Conservation (phyloP, 2,113 vertebrate species). For the Centrocercus urophasianus region DNA sequence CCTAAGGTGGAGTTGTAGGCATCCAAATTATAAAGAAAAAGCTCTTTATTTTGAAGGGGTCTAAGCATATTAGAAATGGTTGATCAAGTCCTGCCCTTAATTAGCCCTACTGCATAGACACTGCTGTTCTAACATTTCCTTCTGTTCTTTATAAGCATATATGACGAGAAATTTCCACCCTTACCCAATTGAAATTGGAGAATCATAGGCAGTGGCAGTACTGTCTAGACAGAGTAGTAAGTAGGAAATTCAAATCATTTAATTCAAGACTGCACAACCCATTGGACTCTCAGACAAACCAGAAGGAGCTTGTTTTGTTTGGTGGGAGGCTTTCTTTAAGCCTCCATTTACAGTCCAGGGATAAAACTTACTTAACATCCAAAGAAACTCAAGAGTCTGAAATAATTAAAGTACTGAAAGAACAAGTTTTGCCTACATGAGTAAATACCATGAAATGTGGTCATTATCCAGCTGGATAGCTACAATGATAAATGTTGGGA, state of each 20-base stretch:
- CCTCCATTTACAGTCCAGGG: not conserved
- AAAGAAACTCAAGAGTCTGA: not conserved
- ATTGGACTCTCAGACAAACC: not conserved
- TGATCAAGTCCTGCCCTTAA: not conserved
- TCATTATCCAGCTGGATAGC: not conserved
- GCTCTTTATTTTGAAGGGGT: not conserved
- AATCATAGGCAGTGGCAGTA: not conserved
- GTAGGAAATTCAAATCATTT: not conserved
- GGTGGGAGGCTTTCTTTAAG: not conserved
- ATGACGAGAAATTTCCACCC: not conserved
- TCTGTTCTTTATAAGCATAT: not conserved
- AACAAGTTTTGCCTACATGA: not conserved
- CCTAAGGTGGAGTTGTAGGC: not conserved
- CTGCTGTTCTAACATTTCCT: not conserved
- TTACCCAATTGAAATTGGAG: not conserved
- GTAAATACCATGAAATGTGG: not conserved
- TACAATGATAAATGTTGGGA: not conserved
- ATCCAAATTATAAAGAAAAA: not conserved
- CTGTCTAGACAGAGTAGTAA: not conserved
- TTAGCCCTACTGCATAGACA: not conserved
- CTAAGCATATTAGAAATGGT: not conserved
- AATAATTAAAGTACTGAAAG: not conserved
- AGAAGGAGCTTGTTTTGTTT: not conserved
- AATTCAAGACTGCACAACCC: fast-evolving
- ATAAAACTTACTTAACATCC: not conserved